phyloP scores from a whole-genome alignment of 1,140 invertebrate genomes.

The Trachymyrmex septentrionalis region DNA sequence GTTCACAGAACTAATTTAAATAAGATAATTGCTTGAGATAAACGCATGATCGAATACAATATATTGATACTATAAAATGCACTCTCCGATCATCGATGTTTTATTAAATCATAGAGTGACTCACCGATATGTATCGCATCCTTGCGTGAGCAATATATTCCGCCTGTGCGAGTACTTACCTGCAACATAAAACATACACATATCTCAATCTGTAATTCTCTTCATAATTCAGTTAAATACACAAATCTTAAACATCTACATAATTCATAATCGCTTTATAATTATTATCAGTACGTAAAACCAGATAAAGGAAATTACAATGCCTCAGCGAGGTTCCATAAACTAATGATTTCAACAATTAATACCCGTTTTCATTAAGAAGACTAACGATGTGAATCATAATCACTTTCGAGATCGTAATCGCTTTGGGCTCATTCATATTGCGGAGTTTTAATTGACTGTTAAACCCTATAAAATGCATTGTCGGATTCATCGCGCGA shows the following conservation, averaged over 20 bases:
- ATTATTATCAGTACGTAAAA: not conserved
- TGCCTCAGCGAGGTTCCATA: not conserved
- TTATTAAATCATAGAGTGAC: slow-evolving; percentile 53
- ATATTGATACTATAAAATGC: not conserved
- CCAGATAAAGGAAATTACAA: slow-evolving; percentile 4
- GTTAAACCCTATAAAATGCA: slow-evolving; percentile 44
- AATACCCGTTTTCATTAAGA: slow-evolving; percentile 8
- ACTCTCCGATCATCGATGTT: slow-evolving; percentile 18
- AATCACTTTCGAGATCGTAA: slow-evolving; percentile 45
- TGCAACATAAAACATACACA: slow-evolving; percentile 57
- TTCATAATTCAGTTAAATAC: slow-evolving; percentile 24
- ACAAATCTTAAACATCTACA: not conserved
- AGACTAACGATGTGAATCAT: slow-evolving; percentile 33
- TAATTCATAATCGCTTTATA: slow-evolving; percentile 14
- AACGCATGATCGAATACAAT: not conserved
- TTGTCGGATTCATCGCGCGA: slow-evolving; percentile 63
- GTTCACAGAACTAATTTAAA: slow-evolving; percentile 50
- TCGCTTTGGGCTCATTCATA: slow-evolving; percentile 26
- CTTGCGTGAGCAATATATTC: not conserved
- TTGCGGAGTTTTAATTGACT: slow-evolving; percentile 46
- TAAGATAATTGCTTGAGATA: slow-evolving; percentile 40
- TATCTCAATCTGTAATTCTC: not conserved
- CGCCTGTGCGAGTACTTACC: slow-evolving; percentile 53
- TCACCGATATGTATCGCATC: slow-evolving; percentile 48
- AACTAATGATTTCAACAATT: slow-evolving; percentile 35